A percentile compares a stretch with the other conserved stretches of the same genome.
These are phyloP conservation scores for Sebastes minor DNA, from an alignment of 2,797 vertebrate species.

Conservation along the genomic window DNA sequence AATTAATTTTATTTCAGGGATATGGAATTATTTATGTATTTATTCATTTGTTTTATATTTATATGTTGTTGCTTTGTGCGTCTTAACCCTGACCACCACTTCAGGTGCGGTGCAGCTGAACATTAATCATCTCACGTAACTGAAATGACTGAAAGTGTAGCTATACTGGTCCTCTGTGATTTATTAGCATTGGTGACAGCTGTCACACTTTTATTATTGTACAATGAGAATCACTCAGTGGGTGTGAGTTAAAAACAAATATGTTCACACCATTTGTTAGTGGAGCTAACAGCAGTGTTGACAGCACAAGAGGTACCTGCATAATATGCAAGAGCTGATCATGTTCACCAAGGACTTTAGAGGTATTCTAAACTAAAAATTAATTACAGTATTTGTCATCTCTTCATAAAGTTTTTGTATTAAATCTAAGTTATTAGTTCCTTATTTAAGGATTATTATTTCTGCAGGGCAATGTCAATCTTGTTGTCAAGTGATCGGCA, in stretches of 20 bases:
- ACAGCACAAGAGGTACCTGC: not conserved
- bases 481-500: not conserved
- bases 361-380: not conserved
- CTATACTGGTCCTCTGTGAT: not conserved
- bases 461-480: not conserved
- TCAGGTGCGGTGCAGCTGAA: not conserved
- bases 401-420: not conserved
- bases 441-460: not conserved
- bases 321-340: no score
- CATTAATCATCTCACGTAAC: not conserved
- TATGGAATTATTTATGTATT: constrained; percentile 63
- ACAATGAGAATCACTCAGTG: not conserved
- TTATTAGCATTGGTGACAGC: not conserved
- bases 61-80: constrained; percentile 19
- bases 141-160: not conserved
- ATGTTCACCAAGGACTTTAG: not conserved
- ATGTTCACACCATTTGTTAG: not conserved
- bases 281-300: no score
- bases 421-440: not conserved
- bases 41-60: constrained; percentile 58
- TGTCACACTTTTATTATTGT: not conserved
- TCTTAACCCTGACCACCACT: not conserved
- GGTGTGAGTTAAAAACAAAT: not conserved
- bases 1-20: constrained; percentile 55
- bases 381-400: not conserved